These are phyloP conservation scores for Gopherus flavomarginatus DNA, from an alignment of 2,113 vertebrate genomes.

Conservation along the genomic window DNA sequence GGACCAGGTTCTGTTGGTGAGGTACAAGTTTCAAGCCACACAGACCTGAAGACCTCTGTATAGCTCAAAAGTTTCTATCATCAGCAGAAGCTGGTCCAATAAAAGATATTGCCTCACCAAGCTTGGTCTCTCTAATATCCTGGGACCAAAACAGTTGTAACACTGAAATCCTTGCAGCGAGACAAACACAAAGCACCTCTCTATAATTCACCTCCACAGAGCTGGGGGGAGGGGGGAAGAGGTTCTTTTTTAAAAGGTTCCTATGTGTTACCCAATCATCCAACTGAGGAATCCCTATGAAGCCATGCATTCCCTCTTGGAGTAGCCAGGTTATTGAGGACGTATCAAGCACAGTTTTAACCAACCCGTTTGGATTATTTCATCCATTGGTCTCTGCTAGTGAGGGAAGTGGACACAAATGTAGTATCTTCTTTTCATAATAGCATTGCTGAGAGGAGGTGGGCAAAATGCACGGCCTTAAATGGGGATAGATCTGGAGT, in stretches of 20 bases:
- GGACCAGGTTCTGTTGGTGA: neutral
- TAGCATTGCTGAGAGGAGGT: neutral
- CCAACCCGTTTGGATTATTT: neutral
- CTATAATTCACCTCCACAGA: neutral
- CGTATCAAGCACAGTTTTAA: neutral
- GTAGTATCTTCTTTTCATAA: neutral
- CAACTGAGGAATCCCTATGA: neutral
- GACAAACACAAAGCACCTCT: neutral
- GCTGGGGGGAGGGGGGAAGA: too few relatives aligned
- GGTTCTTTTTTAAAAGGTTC: neutral
- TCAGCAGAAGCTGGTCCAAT: neutral
- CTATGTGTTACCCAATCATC: neutral
- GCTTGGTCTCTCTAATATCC: neutral
- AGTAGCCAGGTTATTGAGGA: neutral
- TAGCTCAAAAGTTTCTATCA: neutral
- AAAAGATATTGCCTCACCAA: neutral
- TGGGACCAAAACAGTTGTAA: neutral
- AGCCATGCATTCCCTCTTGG: neutral
- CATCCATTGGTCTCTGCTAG: neutral
- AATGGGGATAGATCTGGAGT: neutral
- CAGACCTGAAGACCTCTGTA: neutral
- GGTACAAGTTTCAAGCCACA: too few relatives aligned
- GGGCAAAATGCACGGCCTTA: neutral
- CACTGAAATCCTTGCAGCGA: neutral
- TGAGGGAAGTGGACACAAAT: neutral